A percentile compares a stretch with the other conserved stretches of the same genome.
These are phyloP conservation scores for Drosophila vallismaia DNA, from an alignment of 2,888 invertebrate species.

Conservation along the genomic window DNA sequence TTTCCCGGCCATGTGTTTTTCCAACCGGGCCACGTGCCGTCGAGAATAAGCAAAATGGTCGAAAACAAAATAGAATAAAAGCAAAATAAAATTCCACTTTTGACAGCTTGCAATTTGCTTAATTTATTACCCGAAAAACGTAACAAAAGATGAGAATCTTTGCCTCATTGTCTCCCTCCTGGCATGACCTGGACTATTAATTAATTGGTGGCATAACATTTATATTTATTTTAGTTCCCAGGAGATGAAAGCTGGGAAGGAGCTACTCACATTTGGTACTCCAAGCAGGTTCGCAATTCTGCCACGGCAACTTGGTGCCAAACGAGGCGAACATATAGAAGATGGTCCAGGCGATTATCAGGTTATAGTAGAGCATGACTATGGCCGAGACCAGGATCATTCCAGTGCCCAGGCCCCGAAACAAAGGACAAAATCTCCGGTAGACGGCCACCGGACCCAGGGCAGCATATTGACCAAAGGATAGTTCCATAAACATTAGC, in stretches of 20 bases:
- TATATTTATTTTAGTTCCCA: neutral
- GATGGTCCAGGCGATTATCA: conserved; percentile 91
- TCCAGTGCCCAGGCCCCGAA: conserved; percentile 89
- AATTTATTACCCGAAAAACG: conserved; percentile 59
- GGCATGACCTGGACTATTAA: conserved; percentile 34
- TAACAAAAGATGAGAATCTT: conserved; percentile 44
- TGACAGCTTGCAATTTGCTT: conserved; percentile 67
- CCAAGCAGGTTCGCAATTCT: conserved; percentile 89
- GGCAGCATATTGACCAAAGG: conserved; percentile 92
- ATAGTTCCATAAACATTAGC: conserved; percentile 93
- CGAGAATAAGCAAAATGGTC: conserved; percentile 16
- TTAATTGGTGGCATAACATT: conserved; percentile 42
- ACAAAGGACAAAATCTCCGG: conserved; percentile 89
- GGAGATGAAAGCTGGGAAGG: neutral
- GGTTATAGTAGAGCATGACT: conserved; percentile 91
- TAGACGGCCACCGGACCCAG: conserved; percentile 92
- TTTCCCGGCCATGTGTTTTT: conserved; percentile 30
- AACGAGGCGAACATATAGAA: conserved; percentile 90
- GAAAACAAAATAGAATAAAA: conserved; percentile 32
- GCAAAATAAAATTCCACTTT: conserved; percentile 46
- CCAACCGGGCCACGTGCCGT: conserved; percentile 39
- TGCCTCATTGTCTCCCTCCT: conserved; percentile 6
- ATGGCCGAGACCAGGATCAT: conserved; percentile 91
- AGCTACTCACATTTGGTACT: conserved; percentile 87
- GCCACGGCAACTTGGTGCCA: conserved; percentile 88